Base-by-base conservation (phyloP, 2,113 vertebrate genomes). In the Grantiella picta region DNA sequence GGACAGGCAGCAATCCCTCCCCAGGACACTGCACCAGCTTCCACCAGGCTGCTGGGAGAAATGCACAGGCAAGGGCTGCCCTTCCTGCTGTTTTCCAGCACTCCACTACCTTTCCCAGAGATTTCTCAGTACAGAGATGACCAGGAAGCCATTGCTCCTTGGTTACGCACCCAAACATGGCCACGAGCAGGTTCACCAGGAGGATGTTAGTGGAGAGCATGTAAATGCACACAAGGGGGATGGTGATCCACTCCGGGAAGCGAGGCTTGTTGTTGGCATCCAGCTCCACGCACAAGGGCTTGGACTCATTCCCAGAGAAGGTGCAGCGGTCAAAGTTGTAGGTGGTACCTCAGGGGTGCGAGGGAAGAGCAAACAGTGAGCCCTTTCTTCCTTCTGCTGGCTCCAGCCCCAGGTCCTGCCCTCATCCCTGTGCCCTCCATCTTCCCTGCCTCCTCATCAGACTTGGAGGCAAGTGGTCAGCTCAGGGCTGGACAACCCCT, bases 141-240 rank as follows among this genome's bases (percentile, higher is more conserved):
- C 8, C 28, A 17, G 17, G 29, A 5, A n/a, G 13, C 2, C 12
- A 27, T 7, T 0, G 0, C 15, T 6, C 24, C 23, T 28, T 1
- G 1, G 3, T 40, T 73, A 97, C 98, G 0, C 90, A 98, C 98
- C 98, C 98, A 3, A 98, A 98, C 98, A 98, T 98, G 92, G 98
- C 98, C 56, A 98, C 98, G 1, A 98, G 97, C 77, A 98, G 95
- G 96, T 98, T 98, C 28, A 98, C 98, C 1, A 98, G 98, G 23
- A 98, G 97, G 94, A 98, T 98, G 94, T 98, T 98, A 33, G 98
- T 98, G 35, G 98, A 98, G 10, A 98, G 97, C 98, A 98, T 98
- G 79, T 98, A 98, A 91, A 98, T 97, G 89, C 98, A 98, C 53
- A 98, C 98, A 4, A 98, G 95, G 7, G 98, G 98, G 31, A 98